phyloP scores from a whole-genome alignment of 1,140 invertebrate genomes.

The Psilanteris sp. region DNA sequence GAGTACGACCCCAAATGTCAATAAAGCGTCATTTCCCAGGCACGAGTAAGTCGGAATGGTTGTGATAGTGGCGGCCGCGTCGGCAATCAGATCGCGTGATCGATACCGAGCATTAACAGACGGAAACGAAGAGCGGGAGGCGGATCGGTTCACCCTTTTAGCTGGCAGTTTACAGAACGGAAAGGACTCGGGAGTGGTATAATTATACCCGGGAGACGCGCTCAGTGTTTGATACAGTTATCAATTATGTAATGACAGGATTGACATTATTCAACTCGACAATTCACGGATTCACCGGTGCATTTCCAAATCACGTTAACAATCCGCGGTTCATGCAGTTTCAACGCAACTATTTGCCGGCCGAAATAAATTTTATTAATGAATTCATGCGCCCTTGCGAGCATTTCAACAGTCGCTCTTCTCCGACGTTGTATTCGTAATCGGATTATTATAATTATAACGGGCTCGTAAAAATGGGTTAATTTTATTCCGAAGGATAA shows the following conservation, averaged over 20 bases:
- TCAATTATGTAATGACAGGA: slow-evolving; percentile 53
- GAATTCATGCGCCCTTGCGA: slow-evolving; percentile 10
- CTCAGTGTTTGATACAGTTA: slow-evolving; percentile 56
- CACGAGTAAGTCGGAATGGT: slow-evolving; percentile 32
- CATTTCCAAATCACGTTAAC: slow-evolving; percentile 31
- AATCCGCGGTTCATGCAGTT: slow-evolving; percentile 49
- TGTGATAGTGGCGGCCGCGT: slow-evolving; percentile 12
- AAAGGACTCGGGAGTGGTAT: slow-evolving; percentile 16
- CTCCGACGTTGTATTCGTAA: slow-evolving; percentile 15
- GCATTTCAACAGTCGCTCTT: slow-evolving; percentile 23
- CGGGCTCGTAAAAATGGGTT: slow-evolving; percentile 4
- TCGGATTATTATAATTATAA: slow-evolving; percentile 20
- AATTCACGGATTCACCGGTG: slow-evolving; percentile 23
- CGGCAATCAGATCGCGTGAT: slow-evolving; percentile 35
- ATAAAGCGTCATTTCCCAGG: slow-evolving; percentile 60
- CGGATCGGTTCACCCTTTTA: slow-evolving; percentile 2
- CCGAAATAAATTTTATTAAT: slow-evolving; percentile 20
- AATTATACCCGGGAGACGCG: slow-evolving; percentile 45
- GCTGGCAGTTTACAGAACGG: slow-evolving; percentile 9
- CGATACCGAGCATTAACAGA: slow-evolving; percentile 6
- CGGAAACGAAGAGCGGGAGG: background rate
- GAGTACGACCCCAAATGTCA: slow-evolving; percentile 45
- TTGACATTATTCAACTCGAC: slow-evolving; percentile 50
- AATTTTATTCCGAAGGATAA: slow-evolving; percentile 12
- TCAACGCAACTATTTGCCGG: slow-evolving; percentile 11